Evolutionary conservation across 2,888 invertebrate species (phyloP).

Genomic region (Drosophila merina): DNA sequence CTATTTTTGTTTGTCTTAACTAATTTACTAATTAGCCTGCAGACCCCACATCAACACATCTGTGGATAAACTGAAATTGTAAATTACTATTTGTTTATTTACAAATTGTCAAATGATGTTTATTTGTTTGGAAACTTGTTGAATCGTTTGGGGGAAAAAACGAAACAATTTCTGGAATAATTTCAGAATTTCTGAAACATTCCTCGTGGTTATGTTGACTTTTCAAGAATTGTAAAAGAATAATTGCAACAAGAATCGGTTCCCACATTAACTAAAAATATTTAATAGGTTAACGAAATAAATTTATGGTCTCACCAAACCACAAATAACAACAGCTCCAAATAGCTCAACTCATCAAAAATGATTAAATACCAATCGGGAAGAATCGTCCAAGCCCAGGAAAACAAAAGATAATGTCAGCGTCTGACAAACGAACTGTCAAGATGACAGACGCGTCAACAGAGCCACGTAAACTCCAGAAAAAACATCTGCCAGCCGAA

Average conservation of each 20-base stretch:
- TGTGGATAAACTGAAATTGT: conserved; percentile 46
- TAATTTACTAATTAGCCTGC: conserved; percentile 47
- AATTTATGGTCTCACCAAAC: conserved; percentile 29
- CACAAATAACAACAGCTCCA: conserved; percentile 23
- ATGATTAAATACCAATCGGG: conserved; percentile 52
- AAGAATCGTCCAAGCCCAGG: conserved; percentile 36
- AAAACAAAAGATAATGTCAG: conserved; percentile 57
- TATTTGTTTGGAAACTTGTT: conserved; percentile 12
- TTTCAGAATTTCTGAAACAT: conserved; percentile 6
- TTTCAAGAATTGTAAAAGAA: neutral
- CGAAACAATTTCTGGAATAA: neutral
- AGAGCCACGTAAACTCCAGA: conserved; percentile 43
- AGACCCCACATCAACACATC: conserved; percentile 24
- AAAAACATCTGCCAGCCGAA: conserved; percentile 27
- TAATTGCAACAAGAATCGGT: neutral
- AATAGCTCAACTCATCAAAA: conserved; percentile 35
- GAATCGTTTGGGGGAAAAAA: conserved; percentile 12
- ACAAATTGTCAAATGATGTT: conserved; percentile 62
- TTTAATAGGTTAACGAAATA: neutral
- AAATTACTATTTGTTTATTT: conserved; percentile 65
- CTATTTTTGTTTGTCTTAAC: conserved; percentile 46
- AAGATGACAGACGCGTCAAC: conserved; percentile 69
- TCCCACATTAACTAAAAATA: neutral
- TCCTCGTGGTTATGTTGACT: neutral
- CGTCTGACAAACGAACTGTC: conserved; percentile 77